Evolutionary conservation across 2,113 vertebrate species (phyloP).

Genomic region (Sigmodon hispidus): DNA sequence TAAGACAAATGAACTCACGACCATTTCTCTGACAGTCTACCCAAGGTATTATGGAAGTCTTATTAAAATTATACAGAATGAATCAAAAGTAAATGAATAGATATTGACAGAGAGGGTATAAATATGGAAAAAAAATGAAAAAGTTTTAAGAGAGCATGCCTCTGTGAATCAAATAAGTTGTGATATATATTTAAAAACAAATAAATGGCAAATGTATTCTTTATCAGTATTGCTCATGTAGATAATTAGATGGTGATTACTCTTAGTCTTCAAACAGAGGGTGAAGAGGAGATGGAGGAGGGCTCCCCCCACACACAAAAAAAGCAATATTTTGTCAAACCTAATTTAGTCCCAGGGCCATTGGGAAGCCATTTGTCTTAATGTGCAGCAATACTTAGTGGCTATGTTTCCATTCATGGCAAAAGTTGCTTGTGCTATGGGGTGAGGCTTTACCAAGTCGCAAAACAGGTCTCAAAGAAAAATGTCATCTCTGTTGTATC

Average conservation of each 20-base stretch:
- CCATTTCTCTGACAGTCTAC: not conserved
- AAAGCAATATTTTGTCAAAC: constrained; percentile 23
- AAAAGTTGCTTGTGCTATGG: not conserved
- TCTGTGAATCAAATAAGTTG: not conserved
- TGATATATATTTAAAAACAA: not conserved
- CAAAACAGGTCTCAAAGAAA: not conserved
- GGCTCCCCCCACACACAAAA: not conserved
- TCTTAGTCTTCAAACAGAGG: constrained; percentile 11
- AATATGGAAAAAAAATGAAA: constrained; percentile 37
- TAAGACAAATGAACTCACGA: constrained; percentile 19
- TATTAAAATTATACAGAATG: constrained; percentile 18
- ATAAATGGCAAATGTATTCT: not conserved
- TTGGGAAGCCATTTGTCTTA: not conserved
- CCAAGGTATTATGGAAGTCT: not conserved
- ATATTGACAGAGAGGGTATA: not conserved
- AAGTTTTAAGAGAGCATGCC: not conserved
- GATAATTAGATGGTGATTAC: not conserved
- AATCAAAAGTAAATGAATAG: constrained; percentile 32
- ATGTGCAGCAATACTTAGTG: not conserved
- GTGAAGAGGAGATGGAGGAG: not conserved
- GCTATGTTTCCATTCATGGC: constrained; percentile 5
- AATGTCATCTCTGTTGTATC: not conserved
- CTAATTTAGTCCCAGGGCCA: not conserved
- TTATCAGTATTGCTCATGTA: not conserved
- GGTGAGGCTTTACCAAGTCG: constrained; percentile 27